Base-by-base conservation (phyloP, 2,113 vertebrate species). In the Tenrec ecaudatus region DNA sequence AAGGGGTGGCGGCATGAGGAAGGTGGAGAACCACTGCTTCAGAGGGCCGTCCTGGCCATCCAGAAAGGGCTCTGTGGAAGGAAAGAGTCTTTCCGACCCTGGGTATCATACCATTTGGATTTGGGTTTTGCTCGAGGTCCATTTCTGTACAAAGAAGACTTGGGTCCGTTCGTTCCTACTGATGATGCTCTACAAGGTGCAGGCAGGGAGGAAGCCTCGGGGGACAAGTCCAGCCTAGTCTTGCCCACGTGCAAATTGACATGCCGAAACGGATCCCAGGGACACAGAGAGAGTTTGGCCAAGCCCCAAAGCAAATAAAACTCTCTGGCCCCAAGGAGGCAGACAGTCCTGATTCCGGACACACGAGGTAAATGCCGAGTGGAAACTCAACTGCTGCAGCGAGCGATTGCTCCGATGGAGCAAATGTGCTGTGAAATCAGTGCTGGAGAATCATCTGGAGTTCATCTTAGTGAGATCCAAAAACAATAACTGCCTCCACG, bases 391-490 rank as follows among this genome's bases (percentile, higher is more conserved):
- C n/a, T 29, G 95, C 71, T 29, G 2, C 90, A 90, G 95, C 91
- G 94, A 96, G 93, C 27, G 93, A 94, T 93, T 80, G 96, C 96
- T 94, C 90, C 96, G 90, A 97, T 95, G 95, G 82, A 96, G 93
- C 91, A 91, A 86, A 17, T 29, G 94, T 81, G 93, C 90, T 96
- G 94, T 94, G 94, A 94, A 96, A 88, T 87, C 96, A 86, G 95
- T 17, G 95, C 80, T 85, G 95, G 94, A 94, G 97, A 97, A 89
- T 86, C 93, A 95, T n/a, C 96, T 96, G 94, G 69, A 93, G 92
- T 64, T 97, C 95, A 96, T 95, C 96, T 93, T 68, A 58, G 95
- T 62, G 94, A 96, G 97, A 96, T 92, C 92, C 95, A 66, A 92
- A 96, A 53, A 71, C 85, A 97, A 90, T 82, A 89, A 94, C 60